Evolutionary conservation across 2,888 invertebrate genomes (phyloP).

Genomic region (Leucophenga maculata): DNA sequence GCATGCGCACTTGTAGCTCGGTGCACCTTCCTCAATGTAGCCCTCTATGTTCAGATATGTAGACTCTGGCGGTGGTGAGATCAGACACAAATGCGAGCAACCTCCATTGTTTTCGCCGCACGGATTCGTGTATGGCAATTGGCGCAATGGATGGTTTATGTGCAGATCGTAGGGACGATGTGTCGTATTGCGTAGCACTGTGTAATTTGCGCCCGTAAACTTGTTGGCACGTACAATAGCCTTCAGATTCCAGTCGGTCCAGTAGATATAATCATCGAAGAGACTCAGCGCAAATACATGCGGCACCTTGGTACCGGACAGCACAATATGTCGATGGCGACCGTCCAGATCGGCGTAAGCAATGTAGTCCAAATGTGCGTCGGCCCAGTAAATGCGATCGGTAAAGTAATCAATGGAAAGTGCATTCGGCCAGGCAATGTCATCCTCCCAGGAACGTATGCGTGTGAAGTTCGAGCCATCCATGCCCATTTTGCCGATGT

Average conservation of each 20-base stretch:
- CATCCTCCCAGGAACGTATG: conserved; percentile 92
- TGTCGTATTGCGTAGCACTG: conserved; percentile 88
- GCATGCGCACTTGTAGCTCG: conserved; percentile 89
- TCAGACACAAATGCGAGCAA: conserved; percentile 95
- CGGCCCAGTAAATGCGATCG: conserved; percentile 96
- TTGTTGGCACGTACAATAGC: conserved; percentile 93
- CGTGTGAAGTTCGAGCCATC: conserved; percentile 93
- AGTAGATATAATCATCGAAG: conserved; percentile 94
- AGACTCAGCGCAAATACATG: conserved; percentile 96
- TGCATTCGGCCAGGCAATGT: conserved; percentile 99
- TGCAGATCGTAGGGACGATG: conserved; percentile 96
- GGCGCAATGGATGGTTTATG: conserved; percentile 90
- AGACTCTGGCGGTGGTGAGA: conserved; percentile 86
- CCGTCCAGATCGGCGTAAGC: conserved; percentile 96
- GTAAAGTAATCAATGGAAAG: conserved; percentile 97
- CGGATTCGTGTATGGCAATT: conserved; percentile 89
- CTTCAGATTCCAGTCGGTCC: conserved; percentile 99
- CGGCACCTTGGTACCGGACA: conserved; percentile 87
- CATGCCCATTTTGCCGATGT: conserved; percentile 97
- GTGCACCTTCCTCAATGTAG: conserved; percentile 85
- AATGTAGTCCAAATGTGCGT: conserved; percentile 98
- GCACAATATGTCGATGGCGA: conserved; percentile 84
- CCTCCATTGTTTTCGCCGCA: conserved; percentile 94
- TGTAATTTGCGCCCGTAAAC: conserved; percentile 85
- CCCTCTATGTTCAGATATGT: conserved; percentile 84